Evolutionary conservation across 2,113 vertebrate species (phyloP), one percentile per base, ranked within the genome.

Genomic region (Acrocephalus arundinaceus): DNA sequence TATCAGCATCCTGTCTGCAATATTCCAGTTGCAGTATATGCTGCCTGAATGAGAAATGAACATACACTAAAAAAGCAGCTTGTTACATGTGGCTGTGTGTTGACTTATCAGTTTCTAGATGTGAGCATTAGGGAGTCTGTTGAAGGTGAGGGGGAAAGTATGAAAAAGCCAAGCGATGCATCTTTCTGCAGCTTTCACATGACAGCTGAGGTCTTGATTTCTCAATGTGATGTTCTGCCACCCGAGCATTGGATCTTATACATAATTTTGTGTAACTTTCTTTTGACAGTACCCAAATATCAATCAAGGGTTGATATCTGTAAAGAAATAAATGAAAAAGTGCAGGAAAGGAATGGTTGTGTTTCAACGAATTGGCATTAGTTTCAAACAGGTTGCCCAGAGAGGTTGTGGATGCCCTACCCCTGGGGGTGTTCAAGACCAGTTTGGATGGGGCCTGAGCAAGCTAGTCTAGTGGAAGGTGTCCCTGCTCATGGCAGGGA

Each of bases 101-200:
- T 77, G 18, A 54, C 14, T 77, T 43, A 22, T 0, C 27, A 46
- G 13, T 51, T 81, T 84, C 73, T 81, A 51, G 19, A 15, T 58
- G 46, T 46, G 22, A 49, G 25, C 2, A 0, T 51, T 57, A 58
- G 55, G 22, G 22, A 11, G 4, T 37, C 22, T 75, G 14, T 48
- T 78, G 46, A 80, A 58, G 62, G 20, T 59, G 35, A 78, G 49
- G 20, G 15, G 24, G 54, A 66, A 75, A 58, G 25, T 59, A 39
- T 27, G 23, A 72, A 88, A 52, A 48, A 14, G 11, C 3, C 4
- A n/a, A 46, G 11, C 0, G 1, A 20, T 37, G 13, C 13, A 54
- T 15, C 12, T 85, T 71, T 58, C 61, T 85, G 21, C 23, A 51
- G 35, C 14, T 87, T 75, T 75, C 35, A 63, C 5, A 2, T 72